A percentile compares a stretch with the other conserved stretches of the same genome.
These are phyloP conservation scores for Argentina silus DNA, from an alignment of 2,797 vertebrate species.

Conservation along the genomic window DNA sequence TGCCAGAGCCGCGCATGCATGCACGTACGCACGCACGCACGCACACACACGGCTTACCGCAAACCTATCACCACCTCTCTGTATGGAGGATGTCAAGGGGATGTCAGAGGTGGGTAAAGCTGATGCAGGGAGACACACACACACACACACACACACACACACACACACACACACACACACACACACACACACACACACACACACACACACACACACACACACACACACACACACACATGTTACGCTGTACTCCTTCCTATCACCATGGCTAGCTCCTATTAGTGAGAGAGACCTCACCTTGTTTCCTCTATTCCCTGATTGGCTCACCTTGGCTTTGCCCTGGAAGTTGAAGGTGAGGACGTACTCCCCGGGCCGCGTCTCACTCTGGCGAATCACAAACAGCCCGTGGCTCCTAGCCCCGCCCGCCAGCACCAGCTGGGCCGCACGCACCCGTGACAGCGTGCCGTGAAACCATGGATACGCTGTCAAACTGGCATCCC, in stretches of 20 bases:
- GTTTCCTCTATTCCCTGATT: not conserved
- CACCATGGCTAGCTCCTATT: too few species aligned
- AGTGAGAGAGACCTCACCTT: too few species aligned
- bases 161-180: slow-evolving; percentile 3
- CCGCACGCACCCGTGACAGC: slow-evolving; percentile 89
- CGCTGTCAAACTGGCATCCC: slow-evolving; percentile 80
- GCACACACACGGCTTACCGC: too few species aligned
- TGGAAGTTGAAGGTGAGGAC: slow-evolving; percentile 99
- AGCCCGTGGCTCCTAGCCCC: slow-evolving; percentile 90
- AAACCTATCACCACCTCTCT: too few species aligned
- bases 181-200: too few species aligned
- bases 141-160: slow-evolving; percentile 8
- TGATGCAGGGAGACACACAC: too few species aligned
- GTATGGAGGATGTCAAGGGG: too few species aligned
- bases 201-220: too few species aligned
- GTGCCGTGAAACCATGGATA: slow-evolving; percentile 99
- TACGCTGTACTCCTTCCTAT: too few species aligned
- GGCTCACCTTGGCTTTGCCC: slow-evolving; percentile 94
- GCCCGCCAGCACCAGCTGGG: slow-evolving; percentile 91
- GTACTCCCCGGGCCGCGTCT: slow-evolving; percentile 93
- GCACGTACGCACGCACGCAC: not conserved
- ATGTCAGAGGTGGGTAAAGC: too few species aligned
- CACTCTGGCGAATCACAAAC: slow-evolving; percentile 96
- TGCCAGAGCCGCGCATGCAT: not conserved
- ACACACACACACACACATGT: too few species aligned